Percentiles rank a stretch among this genome's conserved stretches.
Conservation (phyloP, 2,888 invertebrate genomes). For the Drosophila multiciliata region DNA sequence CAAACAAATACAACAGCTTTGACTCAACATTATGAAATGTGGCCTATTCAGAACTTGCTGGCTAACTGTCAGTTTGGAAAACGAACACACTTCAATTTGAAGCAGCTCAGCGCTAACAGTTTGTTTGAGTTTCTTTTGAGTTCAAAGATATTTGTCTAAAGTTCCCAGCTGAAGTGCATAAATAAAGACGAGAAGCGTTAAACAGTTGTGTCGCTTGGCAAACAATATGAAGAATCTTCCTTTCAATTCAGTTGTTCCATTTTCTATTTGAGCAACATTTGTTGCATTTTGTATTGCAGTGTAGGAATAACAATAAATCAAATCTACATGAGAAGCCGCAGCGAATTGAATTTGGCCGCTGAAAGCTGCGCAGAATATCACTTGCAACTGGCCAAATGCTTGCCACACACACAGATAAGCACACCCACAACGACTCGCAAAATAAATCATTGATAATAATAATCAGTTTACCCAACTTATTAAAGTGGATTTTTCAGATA, state of each 20-base stretch:
- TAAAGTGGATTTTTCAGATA: not conserved
- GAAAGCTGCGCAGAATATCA: slow-evolving; percentile 18
- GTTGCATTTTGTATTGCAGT: not conserved
- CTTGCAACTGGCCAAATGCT: slow-evolving; percentile 12
- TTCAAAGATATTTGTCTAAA: not conserved
- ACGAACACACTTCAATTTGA: slow-evolving; percentile 19
- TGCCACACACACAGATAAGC: slow-evolving; percentile 8
- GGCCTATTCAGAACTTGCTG: slow-evolving; percentile 2
- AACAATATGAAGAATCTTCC: not conserved
- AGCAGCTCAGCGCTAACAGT: not conserved
- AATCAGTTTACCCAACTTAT: slow-evolving; percentile 3
- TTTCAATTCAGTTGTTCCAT: not conserved
- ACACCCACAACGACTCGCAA: slow-evolving; percentile 7
- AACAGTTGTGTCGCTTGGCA: slow-evolving; percentile 1
- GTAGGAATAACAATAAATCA: slow-evolving; percentile 24
- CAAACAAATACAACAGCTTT: not conserved
- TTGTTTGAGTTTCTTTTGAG: not conserved
- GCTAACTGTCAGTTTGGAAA: slow-evolving; percentile 15
- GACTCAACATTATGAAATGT: slow-evolving; percentile 40
- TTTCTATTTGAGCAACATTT: not conserved
- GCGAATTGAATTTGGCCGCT: slow-evolving; percentile 48
- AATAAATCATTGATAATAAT: not conserved
- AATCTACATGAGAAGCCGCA: not conserved
- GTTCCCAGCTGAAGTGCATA: slow-evolving; percentile 17
- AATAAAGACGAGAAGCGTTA: not conserved